phyloP scores from a whole-genome alignment of 1,140 invertebrate genomes.

The Cotesia typhae region DNA sequence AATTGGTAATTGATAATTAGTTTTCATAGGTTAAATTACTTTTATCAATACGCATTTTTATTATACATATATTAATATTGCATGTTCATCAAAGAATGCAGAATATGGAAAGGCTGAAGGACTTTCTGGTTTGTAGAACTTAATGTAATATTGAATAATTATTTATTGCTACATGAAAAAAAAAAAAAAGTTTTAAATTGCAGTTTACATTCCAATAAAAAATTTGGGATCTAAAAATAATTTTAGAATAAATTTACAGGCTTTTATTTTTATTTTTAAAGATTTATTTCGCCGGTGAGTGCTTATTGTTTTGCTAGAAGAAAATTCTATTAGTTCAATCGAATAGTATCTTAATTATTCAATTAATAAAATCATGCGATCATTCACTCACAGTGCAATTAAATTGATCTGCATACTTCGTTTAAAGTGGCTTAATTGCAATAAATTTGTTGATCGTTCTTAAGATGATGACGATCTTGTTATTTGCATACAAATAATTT shows the following conservation, averaged over 20 bases:
- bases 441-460: conserved; percentile 10
- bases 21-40: background rate
- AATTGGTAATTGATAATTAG: too few relatives aligned
- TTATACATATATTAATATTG: background rate
- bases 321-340: background rate
- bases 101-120: conserved; percentile 16
- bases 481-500: background rate
- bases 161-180: background rate
- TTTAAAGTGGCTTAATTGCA: conserved; percentile 3
- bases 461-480: background rate
- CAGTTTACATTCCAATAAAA: background rate
- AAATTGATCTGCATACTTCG: background rate
- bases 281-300: too few relatives aligned
- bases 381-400: background rate
- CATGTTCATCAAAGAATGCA: background rate
- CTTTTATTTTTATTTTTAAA: too few relatives aligned
- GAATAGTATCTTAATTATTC: background rate
- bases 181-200: background rate
- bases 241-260: too few relatives aligned
- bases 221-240: background rate
- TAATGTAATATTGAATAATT: background rate
- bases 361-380: conserved; percentile 7
- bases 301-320: background rate
- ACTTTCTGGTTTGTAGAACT: conserved; percentile 1
- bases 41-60: background rate